Evolutionary conservation across 2,888 invertebrate genomes (phyloP).

Genomic region (Gari tellinella): DNA sequence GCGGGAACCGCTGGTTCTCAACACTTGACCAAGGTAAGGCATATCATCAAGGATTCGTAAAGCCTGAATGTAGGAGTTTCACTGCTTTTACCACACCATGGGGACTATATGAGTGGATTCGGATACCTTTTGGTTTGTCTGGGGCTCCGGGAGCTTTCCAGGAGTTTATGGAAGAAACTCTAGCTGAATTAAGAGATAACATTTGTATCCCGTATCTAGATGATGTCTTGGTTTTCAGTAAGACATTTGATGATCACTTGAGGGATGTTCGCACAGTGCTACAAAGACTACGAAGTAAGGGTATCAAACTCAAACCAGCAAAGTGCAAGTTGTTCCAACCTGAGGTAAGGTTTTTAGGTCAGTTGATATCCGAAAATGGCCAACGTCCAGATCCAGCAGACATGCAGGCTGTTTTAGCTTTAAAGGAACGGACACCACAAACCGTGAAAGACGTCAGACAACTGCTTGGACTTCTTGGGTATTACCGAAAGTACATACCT

Average conservation of each 20-base stretch:
- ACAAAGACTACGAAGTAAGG: conserved; percentile 17
- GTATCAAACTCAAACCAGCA: conserved; percentile 49
- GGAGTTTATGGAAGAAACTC: conserved; percentile 40
- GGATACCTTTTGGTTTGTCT: conserved; percentile 47
- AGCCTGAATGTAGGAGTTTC: conserved; percentile 20
- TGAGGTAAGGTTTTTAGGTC: conserved; percentile 50
- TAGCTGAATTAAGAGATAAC: conserved; percentile 32
- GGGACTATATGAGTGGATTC: conserved; percentile 46
- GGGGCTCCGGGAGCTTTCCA: conserved; percentile 37
- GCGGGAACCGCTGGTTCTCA: conserved; percentile 48
- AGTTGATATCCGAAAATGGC: conserved; percentile 45
- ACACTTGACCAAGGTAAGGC: conserved; percentile 55
- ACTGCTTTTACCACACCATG: conserved; percentile 56
- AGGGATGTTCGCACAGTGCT: conserved; percentile 41
- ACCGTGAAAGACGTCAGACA: conserved; percentile 41
- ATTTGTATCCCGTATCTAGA: conserved; percentile 54
- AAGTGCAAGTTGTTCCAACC: conserved; percentile 45
- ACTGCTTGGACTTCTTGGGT: conserved; percentile 37
- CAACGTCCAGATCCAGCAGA: conserved; percentile 37
- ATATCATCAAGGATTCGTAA: conserved; percentile 55
- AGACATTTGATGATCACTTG: conserved; percentile 48
- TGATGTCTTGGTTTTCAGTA: conserved; percentile 49
- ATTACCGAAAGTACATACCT: conserved; percentile 41
- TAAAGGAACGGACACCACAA: conserved; percentile 31
- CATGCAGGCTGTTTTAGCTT: conserved; percentile 22